These are phyloP conservation scores for Xestia rhomboidea DNA, from an alignment of 2,888 invertebrate genomes.

Conservation along the genomic window DNA sequence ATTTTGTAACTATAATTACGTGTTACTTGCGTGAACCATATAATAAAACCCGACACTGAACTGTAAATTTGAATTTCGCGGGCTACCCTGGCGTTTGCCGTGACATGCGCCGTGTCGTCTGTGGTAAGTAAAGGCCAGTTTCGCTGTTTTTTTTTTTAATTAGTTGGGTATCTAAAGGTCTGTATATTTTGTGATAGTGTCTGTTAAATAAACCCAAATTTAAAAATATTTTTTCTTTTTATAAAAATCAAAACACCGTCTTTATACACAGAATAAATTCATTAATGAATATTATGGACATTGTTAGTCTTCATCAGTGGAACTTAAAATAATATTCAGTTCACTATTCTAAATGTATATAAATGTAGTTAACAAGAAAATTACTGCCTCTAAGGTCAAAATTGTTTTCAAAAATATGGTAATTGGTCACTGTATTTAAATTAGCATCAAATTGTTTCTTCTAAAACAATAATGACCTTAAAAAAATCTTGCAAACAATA, in stretches of 20 bases:
- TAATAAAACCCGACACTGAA: too few relatives aligned
- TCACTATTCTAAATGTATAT: constrained; percentile 33
- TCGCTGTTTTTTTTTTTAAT: too few relatives aligned
- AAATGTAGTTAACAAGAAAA: constrained; percentile 46
- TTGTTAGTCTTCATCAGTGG: constrained; percentile 46
- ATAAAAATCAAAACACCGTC: constrained; percentile 58
- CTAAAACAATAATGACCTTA: constrained; percentile 40
- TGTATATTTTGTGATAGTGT: background rate
- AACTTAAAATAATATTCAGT: constrained; percentile 52
- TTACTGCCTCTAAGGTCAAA: constrained; percentile 19
- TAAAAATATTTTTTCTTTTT: constrained; percentile 58
- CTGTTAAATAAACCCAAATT: constrained; percentile 37
- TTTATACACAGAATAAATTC: constrained; percentile 60
- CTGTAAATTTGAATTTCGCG: too few relatives aligned
- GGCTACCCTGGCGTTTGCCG: too few relatives aligned
- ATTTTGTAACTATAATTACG: too few relatives aligned
- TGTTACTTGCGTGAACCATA: too few relatives aligned
- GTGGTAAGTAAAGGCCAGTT: too few relatives aligned
- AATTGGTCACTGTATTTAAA: constrained; percentile 29
- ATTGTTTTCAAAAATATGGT: constrained; percentile 37
- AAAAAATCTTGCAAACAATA: constrained; percentile 27
- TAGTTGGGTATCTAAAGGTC: too few relatives aligned
- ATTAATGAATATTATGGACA: constrained; percentile 52
- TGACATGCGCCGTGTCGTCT: too few relatives aligned
- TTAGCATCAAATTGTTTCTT: constrained; percentile 21